phyloP scores from a whole-genome alignment of 2,888 invertebrate species.

The Lasioglossum marginatum region DNA sequence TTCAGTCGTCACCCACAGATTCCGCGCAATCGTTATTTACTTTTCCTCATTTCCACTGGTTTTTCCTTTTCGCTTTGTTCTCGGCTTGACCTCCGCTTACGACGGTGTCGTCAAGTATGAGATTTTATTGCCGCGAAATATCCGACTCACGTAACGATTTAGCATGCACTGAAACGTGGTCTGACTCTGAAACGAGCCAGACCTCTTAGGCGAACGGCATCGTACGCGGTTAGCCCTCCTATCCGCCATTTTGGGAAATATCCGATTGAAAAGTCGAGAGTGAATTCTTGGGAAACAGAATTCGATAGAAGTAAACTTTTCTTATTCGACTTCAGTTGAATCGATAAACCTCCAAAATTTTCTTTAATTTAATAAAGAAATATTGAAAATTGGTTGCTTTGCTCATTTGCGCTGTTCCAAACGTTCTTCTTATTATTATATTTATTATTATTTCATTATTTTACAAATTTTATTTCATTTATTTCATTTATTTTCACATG shows the following conservation, averaged over 20 bases:
- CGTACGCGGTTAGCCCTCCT: constrained; percentile 26
- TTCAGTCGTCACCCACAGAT: constrained; percentile 25
- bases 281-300: neutral
- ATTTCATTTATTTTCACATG: too few relatives aligned
- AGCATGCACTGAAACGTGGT: constrained; percentile 58
- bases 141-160: constrained; percentile 60
- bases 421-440: neutral
- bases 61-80: constrained; percentile 1
- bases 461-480: too few relatives aligned
- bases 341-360: neutral
- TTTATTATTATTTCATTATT: too few relatives aligned
- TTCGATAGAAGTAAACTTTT: neutral
- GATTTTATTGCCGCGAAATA: constrained; percentile 60
- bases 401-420: neutral
- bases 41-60: neutral
- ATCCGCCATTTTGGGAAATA: constrained; percentile 1
- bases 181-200: constrained; percentile 33
- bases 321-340: neutral
- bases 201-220: constrained; percentile 7
- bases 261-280: neutral
- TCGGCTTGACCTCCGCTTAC: neutral
- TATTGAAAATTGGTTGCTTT: neutral
- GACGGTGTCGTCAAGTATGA: constrained; percentile 51
- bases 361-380: neutral
- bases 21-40: constrained; percentile 27